Evolutionary conservation across 2,888 invertebrate species (phyloP), one percentile per base, ranked within the genome.

Genomic region (Lissocephala sabroskyi): DNA sequence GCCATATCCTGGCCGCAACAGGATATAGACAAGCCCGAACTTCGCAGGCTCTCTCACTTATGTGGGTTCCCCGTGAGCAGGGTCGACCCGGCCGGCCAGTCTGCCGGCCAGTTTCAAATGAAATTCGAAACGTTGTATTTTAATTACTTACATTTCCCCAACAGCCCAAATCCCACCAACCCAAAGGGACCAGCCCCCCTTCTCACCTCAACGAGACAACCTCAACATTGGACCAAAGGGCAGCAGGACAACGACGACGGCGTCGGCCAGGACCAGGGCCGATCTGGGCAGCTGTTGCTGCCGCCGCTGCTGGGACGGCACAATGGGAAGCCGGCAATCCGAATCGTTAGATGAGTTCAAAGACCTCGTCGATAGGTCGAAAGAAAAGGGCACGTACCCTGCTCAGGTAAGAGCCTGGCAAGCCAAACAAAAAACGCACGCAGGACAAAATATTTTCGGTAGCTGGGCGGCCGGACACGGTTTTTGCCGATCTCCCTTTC

Each of bases 1-100:
- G 63, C 68, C 74, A 68, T 73, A 70, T 68, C 74, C 68, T 68
- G 23, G 7, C 23, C 7, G 74, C 68, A 63, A 70, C 68, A 63
- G 70, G 74, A 70, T 63, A 73, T 56, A 53, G n/a, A 19, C 13
- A 3, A 16, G n/a, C n/a, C n/a, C n/a, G 36, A 42, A 45, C 53
- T 49, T 52, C 51, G 49, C 18, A 41, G 13, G 10, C 16, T 16
- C n/a, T n/a, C 42, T 23, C 56, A 67, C 66, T 67, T 70, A 58
- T 70, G 49, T 41, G 65, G 67, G 53, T 62, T 59, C 62, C 56
- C 60, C n/a, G n/a, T n/a, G n/a, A n/a, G n/a, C n/a, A n/a, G n/a
- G n/a, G n/a, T n/a, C n/a, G n/a, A n/a, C n/a, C n/a, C n/a, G n/a
- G n/a, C n/a, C n/a, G 13, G 11, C n/a, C 11, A 30, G 11, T 30